phyloP scores from a whole-genome alignment of 2,888 invertebrate genomes.

The Aproaerema taeniolella region DNA sequence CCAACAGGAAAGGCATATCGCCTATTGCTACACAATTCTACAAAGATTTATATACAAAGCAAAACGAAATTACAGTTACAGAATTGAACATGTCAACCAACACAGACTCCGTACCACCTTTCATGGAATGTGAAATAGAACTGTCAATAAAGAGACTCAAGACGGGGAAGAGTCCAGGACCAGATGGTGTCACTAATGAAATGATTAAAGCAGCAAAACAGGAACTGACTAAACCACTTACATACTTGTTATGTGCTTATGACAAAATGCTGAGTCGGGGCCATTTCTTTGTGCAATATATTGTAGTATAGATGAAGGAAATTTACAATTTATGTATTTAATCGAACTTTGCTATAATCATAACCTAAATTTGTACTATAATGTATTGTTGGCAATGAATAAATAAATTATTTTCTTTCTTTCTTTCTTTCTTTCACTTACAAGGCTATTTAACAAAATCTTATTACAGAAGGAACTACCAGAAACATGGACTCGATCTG shows the following conservation, averaged over 20 bases:
- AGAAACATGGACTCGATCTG: not conserved
- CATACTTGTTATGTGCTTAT: too few species aligned
- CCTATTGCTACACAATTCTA: not conserved
- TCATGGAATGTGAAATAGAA: not conserved
- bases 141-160: slow-evolving; percentile 1
- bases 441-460: slow-evolving; percentile 2
- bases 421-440: too few species aligned
- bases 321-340: too few species aligned
- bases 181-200: slow-evolving; percentile 6
- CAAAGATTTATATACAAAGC: not conserved
- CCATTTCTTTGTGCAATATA: too few species aligned
- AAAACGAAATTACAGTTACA: not conserved
- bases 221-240: not conserved
- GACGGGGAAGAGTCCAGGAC: not conserved
- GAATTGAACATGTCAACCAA: not conserved
- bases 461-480: not conserved
- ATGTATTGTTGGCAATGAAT: too few species aligned
- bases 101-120: not conserved
- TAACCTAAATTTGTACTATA: too few species aligned
- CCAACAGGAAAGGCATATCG: not conserved
- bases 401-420: too few species aligned
- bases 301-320: too few species aligned
- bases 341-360: too few species aligned
- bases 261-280: too few species aligned
- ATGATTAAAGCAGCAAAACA: not conserved